A percentile compares a stretch with the other conserved stretches of the same genome.
phyloP scores from a whole-genome alignment of 2,113 vertebrate species.

The Brachyhypopomus gauderio region DNA sequence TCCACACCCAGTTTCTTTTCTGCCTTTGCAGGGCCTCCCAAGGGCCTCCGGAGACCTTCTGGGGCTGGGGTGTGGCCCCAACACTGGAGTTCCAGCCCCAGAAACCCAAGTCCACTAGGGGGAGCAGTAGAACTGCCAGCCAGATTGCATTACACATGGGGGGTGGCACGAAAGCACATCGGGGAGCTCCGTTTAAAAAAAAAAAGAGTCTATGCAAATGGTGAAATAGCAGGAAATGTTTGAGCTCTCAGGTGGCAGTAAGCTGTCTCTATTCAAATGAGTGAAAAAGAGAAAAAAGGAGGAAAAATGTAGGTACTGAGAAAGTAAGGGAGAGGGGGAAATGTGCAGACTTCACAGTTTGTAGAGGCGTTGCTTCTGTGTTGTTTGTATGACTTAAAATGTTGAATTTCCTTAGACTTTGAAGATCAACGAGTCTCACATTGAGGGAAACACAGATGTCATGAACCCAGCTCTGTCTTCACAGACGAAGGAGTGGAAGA shows the following conservation, averaged over 20 bases:
- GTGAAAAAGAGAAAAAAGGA: conserved; percentile 36
- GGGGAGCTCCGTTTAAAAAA: conserved; percentile 59
- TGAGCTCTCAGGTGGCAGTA: neutral
- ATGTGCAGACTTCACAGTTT: conserved; percentile 60
- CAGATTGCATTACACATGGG: conserved; percentile 72
- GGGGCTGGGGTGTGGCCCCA: conserved; percentile 72
- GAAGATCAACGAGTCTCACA: conserved; percentile 64
- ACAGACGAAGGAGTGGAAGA: conserved; percentile 66
- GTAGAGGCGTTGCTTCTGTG: conserved; percentile 51
- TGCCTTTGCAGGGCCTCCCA: conserved; percentile 78
- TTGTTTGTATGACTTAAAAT: conserved; percentile 54
- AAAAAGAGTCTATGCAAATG: neutral
- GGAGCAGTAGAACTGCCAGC: conserved; percentile 81
- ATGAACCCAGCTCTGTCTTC: conserved; percentile 66
- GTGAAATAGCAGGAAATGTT: neutral
- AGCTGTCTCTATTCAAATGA: conserved; percentile 62
- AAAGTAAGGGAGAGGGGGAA: neutral
- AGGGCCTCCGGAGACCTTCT: conserved; percentile 58
- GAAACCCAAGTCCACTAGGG: conserved; percentile 81
- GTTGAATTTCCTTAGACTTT: conserved; percentile 72
- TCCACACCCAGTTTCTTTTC: conserved; percentile 99
- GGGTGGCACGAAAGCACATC: conserved; percentile 70
- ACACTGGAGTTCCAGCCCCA: conserved; percentile 76
- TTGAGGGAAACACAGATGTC: conserved; percentile 75
- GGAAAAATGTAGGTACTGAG: conserved; percentile 66